Base-by-base conservation (phyloP, 2,888 invertebrate genomes). In the Cantharis rustica region DNA sequence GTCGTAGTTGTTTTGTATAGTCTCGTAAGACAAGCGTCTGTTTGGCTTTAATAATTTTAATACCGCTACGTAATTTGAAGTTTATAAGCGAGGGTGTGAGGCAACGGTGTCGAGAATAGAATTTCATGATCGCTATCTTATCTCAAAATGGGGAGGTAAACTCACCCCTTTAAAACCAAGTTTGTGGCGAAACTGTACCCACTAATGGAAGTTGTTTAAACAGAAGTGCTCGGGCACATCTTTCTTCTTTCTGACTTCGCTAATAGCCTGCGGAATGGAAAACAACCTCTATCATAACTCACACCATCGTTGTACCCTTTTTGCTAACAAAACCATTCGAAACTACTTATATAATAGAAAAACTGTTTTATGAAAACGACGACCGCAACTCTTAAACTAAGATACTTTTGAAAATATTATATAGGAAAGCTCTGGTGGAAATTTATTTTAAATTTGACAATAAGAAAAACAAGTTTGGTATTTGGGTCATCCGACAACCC, bases 161-260 rank as follows among this genome's bases (percentile, higher is more conserved):
- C 74, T 81, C 78, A 81, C 81, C 81, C 81, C 80, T 80, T 80
- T 80, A 79, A 62, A 63, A 63, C 75, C 68, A 73, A 70, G 76
- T 72, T 72, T 62, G 72, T 75, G 81, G 76, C 78, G 80, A 78
- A 78, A 80, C 77, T 80, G 80, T 79, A 80, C 79, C 79, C 84
- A 83, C 86, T 87, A 87, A 87, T 87, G 86, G 87, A 86, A 86
- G 85, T 86, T 86, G 85, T 86, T 86, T 87, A 87, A 86, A 86
- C 86, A 86, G 84, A 81, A 82, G 82, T 81, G 84, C 85, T 82
- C 83, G 82, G 79, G 81, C 84, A 84, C 85, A 85, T 86, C 85
- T 84, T 85, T 79, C 81, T 82, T 82, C 84, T 84, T 84, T 84
- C 82, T 83, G 85, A 83, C 84, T 84, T 82, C 85, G 84, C 84